Evolutionary conservation across 2,797 vertebrate species (phyloP).

Genomic region (Paratrypauchen microcephalus): DNA sequence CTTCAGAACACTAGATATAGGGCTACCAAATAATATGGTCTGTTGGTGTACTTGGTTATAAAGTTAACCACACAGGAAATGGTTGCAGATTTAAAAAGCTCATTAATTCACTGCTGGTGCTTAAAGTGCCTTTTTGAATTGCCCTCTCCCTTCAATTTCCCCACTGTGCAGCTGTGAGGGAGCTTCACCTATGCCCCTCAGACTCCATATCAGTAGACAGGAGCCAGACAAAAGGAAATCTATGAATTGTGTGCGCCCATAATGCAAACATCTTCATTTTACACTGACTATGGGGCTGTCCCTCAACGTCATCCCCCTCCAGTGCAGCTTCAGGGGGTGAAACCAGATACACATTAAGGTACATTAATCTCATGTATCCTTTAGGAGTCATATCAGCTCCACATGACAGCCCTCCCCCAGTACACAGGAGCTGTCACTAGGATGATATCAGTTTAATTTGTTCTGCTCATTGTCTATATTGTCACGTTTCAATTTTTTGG

Average conservation of each 20-base stretch:
- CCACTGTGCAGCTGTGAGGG: constrained; percentile 64
- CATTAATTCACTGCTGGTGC: constrained; percentile 52
- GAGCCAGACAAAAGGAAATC: constrained; percentile 54
- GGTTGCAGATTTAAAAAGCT: constrained; percentile 36
- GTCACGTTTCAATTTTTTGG: background rate
- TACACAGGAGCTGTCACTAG: constrained; percentile 12
- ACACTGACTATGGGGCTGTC: constrained; percentile 11
- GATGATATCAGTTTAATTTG: background rate
- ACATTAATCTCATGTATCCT: constrained; percentile 50
- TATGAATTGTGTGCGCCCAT: constrained; percentile 32
- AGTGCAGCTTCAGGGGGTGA: constrained; percentile 34
- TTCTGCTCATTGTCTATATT: background rate
- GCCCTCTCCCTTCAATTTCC: constrained; percentile 23
- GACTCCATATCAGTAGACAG: constrained; percentile 45
- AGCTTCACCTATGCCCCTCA: constrained; percentile 72
- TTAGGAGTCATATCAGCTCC: constrained; percentile 43
- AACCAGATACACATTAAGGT: constrained; percentile 43
- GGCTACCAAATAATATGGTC: background rate
- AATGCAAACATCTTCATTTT: constrained; percentile 37
- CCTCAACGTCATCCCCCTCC: constrained; percentile 29
- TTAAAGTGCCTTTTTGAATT: constrained; percentile 43
- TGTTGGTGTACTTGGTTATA: constrained; percentile 15
- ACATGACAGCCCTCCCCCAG: constrained; percentile 36
- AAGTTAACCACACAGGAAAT: constrained; percentile 22
- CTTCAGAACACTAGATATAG: background rate